Evolutionary conservation across 1,140 invertebrate genomes (phyloP).

Genomic region (Bombyx mori): ASM3026992v2 NC_085113.1:65501-66000

Average conservation of each 20-base stretch:
- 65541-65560: neutral
- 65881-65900: conserved; percentile 80
- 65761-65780: conserved; percentile 70
- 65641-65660: conserved; percentile 46
- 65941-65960: conserved; percentile 85
- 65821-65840: conserved; percentile 68
- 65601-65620: conserved; percentile 58
- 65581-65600: conserved; percentile 4
- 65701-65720: conserved; percentile 53
- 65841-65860: conserved; percentile 47
- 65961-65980: conserved; percentile 27
- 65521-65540: too few species aligned
- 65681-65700: conserved; percentile 55
- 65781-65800: conserved; percentile 68
- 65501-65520: too few species aligned
- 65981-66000: neutral
- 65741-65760: conserved; percentile 69
- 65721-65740: conserved; percentile 42
- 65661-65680: conserved; percentile 60
- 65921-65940: conserved; percentile 82
- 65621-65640: conserved; percentile 61
- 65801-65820: conserved; percentile 75
- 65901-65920: conserved; percentile 76
- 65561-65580: neutral
- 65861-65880: conserved; percentile 78